Conservation (phyloP, 2,797 vertebrate genomes). For the Todus mexicanus region DNA sequence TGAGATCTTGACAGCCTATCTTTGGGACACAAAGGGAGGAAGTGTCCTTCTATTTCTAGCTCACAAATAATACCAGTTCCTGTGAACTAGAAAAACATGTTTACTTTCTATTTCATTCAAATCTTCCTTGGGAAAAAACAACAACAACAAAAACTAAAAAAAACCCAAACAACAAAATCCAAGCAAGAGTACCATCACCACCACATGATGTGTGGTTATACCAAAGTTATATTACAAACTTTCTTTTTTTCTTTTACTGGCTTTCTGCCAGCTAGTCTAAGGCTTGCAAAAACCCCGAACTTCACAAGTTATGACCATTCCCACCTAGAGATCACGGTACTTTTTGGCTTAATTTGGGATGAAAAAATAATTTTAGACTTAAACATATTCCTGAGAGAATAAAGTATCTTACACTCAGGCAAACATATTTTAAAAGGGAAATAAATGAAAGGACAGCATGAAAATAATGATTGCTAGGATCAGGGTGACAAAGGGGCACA, state of each 20-base stretch:
- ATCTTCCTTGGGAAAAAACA: not conserved
- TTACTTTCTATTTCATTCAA: constrained; percentile 22
- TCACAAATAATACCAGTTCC: constrained; percentile 29
- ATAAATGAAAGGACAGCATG: not conserved
- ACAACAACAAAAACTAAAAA: not conserved
- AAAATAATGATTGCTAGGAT: not conserved
- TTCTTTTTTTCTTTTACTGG: not conserved
- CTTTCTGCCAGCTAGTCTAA: not conserved
- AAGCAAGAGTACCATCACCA: not conserved
- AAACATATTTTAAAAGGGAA: not conserved
- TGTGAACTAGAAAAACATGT: constrained; percentile 35
- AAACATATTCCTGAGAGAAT: not conserved
- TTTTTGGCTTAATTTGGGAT: not conserved
- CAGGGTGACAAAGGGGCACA: not conserved
- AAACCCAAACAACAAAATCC: too few relatives aligned
- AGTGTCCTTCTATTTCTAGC: constrained; percentile 32
- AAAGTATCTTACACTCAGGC: not conserved
- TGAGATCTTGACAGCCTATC: constrained; percentile 2
- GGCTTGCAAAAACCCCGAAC: not conserved
- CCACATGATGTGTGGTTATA: not conserved
- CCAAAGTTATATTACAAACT: not conserved
- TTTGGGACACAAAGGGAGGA: constrained; percentile 44
- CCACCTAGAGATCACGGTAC: not conserved
- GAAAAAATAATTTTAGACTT: not conserved
- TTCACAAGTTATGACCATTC: not conserved